phyloP scores from a whole-genome alignment of 2,797 vertebrate species.

The Labroides dimidiatus region DNA sequence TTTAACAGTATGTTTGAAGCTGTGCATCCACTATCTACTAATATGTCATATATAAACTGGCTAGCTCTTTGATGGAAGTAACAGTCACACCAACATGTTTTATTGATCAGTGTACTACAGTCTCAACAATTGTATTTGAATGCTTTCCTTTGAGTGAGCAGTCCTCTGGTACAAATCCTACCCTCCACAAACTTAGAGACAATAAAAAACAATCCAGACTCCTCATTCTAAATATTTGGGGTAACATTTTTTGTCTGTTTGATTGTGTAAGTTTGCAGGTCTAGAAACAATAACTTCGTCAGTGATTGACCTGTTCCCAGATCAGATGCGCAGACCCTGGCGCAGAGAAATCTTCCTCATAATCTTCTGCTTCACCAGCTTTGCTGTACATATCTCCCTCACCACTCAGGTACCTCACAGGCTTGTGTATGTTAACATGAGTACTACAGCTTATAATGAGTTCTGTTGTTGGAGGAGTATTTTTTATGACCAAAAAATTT shows the following conservation, averaged over 20 bases:
- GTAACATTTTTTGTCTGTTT: neutral
- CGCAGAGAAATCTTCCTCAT: slow-evolving; percentile 68
- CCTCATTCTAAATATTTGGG: neutral
- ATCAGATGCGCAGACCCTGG: slow-evolving; percentile 55
- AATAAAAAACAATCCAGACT: neutral
- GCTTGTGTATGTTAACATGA: neutral
- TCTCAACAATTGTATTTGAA: too few relatives aligned
- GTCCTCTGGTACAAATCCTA: too few relatives aligned
- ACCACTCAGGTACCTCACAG: slow-evolving; percentile 63
- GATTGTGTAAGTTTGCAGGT: slow-evolving; percentile 62
- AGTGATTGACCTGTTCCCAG: slow-evolving; percentile 70
- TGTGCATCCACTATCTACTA: too few relatives aligned
- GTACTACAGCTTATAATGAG: neutral
- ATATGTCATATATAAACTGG: too few relatives aligned
- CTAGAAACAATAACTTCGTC: slow-evolving; percentile 68
- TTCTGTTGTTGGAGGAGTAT: neutral
- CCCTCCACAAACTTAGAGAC: too few relatives aligned
- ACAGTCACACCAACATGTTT: too few relatives aligned
- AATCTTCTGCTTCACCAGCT: slow-evolving; percentile 61
- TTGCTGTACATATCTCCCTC: slow-evolving; percentile 62
- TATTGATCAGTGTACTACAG: too few relatives aligned
- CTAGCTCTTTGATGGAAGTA: too few relatives aligned
- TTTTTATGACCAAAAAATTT: neutral
- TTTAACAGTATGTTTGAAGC: too few relatives aligned
- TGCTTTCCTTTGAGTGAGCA: too few relatives aligned